Conservation (phyloP, 2,888 invertebrate genomes). For the Julus scanicus region DNA sequence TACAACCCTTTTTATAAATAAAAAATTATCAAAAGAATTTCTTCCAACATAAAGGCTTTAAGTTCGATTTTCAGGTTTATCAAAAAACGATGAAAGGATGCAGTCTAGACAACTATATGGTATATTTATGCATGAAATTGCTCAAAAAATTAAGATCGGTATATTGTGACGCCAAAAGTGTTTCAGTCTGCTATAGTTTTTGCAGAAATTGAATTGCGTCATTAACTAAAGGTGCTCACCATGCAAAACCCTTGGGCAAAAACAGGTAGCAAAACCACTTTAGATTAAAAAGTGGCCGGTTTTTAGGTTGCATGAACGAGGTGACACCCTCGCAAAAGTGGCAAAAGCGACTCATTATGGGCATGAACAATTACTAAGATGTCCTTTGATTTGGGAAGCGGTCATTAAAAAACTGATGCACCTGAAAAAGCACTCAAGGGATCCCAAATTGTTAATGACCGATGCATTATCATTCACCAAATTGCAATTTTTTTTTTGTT, state of each 20-base stretch:
- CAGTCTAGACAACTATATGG: background rate
- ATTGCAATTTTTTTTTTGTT: background rate
- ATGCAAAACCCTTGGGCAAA: constrained; percentile 8
- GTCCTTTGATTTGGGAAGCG: constrained; percentile 10
- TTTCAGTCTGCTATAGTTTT: background rate
- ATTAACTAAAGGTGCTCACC: constrained; percentile 19
- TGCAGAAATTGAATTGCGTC: constrained; percentile 30
- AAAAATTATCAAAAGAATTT: too few species aligned
- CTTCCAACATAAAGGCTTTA: too few species aligned
- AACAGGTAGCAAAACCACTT: background rate
- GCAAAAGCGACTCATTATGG: constrained; percentile 20
- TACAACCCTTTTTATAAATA: too few species aligned
- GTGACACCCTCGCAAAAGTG: constrained; percentile 38
- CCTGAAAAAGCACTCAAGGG: constrained; percentile 12
- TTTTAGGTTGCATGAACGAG: background rate
- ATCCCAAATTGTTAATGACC: constrained; percentile 3
- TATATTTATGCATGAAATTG: background rate
- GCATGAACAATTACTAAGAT: constrained; percentile 10
- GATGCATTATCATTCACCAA: constrained; percentile 27
- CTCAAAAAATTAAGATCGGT: background rate
- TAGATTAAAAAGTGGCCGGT: constrained; percentile 1
- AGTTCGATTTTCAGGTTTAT: background rate
- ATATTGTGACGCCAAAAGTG: background rate
- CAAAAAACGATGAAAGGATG: constrained; percentile 27
- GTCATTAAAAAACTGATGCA: background rate